These are phyloP conservation scores for Melanocharis versteri DNA, from an alignment of 2,113 vertebrate species.

Conservation along the genomic window DNA sequence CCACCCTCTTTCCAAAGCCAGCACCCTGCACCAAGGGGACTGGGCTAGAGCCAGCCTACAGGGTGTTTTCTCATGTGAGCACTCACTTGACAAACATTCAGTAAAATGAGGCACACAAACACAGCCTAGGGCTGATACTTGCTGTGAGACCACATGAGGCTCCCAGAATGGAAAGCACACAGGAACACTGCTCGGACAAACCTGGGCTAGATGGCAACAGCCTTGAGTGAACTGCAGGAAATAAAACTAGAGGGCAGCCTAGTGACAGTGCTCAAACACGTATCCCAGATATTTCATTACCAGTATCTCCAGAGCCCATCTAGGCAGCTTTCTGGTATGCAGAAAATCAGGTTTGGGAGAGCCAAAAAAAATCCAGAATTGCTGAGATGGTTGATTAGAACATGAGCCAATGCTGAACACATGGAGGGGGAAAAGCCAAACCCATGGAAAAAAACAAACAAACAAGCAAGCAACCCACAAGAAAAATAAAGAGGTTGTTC, in stretches of 20 bases:
- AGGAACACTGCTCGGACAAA: neutral
- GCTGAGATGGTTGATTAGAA: neutral
- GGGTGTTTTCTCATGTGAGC: rapidly evolving
- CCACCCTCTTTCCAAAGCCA: neutral
- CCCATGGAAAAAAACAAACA: no score
- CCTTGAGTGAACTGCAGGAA: neutral
- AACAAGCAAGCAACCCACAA: neutral
- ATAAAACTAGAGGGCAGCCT: neutral
- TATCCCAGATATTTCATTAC: neutral
- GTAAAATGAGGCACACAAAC: neutral
- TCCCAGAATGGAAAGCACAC: neutral
- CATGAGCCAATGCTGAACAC: neutral
- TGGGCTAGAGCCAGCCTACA: neutral
- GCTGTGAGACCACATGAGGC: neutral
- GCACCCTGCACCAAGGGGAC: rapidly evolving
- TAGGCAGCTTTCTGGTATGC: neutral
- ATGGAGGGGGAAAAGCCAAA: rapidly evolving
- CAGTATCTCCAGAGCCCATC: neutral
- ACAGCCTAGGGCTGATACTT: neutral
- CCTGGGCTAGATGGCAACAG: neutral
- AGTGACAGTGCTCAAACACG: neutral
- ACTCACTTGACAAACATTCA: neutral
- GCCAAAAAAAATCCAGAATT: neutral
- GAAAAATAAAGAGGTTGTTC: neutral
- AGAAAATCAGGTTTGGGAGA: neutral